phyloP scores from a whole-genome alignment of 2,113 vertebrate species.

The Verasper variegatus region DNA sequence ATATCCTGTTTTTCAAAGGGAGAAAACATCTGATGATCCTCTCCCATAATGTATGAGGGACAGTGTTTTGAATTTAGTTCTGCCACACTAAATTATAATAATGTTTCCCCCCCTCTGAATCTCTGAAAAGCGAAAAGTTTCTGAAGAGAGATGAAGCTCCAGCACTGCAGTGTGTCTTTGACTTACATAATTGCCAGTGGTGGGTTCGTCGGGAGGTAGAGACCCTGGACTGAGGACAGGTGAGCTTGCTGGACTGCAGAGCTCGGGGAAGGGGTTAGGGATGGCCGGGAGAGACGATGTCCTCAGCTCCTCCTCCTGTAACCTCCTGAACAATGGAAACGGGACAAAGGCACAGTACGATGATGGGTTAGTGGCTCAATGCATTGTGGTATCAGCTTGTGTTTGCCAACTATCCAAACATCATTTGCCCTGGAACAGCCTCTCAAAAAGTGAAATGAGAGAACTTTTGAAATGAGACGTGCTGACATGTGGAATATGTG shows the following conservation, averaged over 20 bases:
- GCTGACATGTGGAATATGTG: constrained; percentile 55
- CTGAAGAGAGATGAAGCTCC: not conserved
- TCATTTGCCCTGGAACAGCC: constrained; percentile 11
- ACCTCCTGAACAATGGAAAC: constrained; percentile 81
- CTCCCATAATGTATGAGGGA: not conserved
- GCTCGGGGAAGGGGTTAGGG: constrained; percentile 97
- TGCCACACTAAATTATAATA: constrained; percentile 10
- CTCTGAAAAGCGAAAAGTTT: constrained; percentile 1
- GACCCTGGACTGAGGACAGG: constrained; percentile 89
- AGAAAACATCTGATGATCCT: not conserved
- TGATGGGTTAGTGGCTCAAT: not conserved
- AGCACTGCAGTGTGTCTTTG: not conserved
- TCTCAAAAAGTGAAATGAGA: constrained; percentile 29
- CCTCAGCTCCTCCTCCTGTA: constrained; percentile 91
- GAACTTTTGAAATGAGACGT: constrained; percentile 54
- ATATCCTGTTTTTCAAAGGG: constrained; percentile 29
- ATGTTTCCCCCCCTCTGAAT: not conserved
- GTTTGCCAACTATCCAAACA: not conserved
- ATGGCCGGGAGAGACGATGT: constrained; percentile 96
- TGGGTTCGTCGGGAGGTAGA: constrained; percentile 88
- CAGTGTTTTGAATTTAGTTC: not conserved
- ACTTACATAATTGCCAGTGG: constrained; percentile 88
- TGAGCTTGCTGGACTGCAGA: constrained; percentile 88
- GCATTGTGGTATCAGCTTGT: too few relatives aligned
- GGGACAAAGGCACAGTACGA: not conserved